These are phyloP conservation scores for Noctuana brunneofusca DNA, from an alignment of 2,888 invertebrate species.

Conservation along the genomic window DNA sequence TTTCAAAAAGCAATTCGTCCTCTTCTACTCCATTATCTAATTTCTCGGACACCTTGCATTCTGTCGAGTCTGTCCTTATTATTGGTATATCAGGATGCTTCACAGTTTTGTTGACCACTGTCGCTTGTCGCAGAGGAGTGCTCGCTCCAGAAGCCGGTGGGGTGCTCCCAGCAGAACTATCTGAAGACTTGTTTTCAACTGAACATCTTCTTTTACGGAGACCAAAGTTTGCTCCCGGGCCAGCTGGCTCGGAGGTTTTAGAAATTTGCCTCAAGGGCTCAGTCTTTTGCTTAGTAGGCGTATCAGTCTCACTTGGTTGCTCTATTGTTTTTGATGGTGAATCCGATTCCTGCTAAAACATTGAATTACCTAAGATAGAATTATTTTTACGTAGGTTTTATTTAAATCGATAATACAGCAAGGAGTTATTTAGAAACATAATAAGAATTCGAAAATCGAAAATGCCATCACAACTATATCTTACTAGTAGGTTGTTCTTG, in stretches of 20 bases:
- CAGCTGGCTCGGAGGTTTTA: conserved; percentile 57
- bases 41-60: conserved; percentile 66
- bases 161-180: conserved; percentile 83
- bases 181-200: conserved; percentile 82
- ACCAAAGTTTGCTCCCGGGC: conserved; percentile 72
- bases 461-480: background rate
- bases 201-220: conserved; percentile 85
- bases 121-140: conserved; percentile 77
- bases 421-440: too few relatives aligned
- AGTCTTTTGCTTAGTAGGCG: conserved; percentile 70
- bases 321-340: conserved; percentile 66
- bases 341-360: conserved; percentile 62
- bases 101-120: conserved; percentile 56
- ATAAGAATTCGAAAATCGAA: background rate
- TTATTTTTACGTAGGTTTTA: background rate
- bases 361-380: background rate
- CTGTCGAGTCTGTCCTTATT: conserved; percentile 73
- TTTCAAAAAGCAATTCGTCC: conserved; percentile 67
- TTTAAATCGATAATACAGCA: too few relatives aligned
- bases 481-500: conserved; percentile 61
- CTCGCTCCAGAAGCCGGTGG: conserved; percentile 83
- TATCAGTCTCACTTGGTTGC: conserved; percentile 65
- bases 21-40: conserved; percentile 56
- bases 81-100: conserved; percentile 74
- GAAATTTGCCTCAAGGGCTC: conserved; percentile 59